Evolutionary conservation across 1,140 invertebrate genomes (phyloP), one percentile per base, ranked within the genome.

Genomic region (Polypedilum pembai): DNA sequence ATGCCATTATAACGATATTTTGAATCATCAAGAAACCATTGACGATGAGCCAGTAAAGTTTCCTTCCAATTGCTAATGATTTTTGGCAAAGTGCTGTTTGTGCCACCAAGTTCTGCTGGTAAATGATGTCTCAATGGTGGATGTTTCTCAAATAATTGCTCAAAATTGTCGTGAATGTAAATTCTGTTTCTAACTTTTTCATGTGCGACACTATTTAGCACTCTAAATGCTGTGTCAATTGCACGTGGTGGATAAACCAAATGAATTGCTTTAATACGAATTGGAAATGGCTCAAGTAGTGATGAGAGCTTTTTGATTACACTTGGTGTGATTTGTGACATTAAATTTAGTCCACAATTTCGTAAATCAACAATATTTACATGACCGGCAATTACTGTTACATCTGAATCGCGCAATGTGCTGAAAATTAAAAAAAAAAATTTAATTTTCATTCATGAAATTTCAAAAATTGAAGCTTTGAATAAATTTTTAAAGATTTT

Each of bases 101-200:
- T 69, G 0, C 65, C 65, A 21, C 65, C 65, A 0, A 20, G 2
- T 10, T 69, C 65, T 8, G 20, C 0, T 69, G 65, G 65, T 21
- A 69, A 69, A 69, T 69, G 17, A 20, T 69, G 17, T 18, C 12
- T 69, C 20, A 21, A 69, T 10, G 2, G 7, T 69, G 20, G 17
- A 1, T 18, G 17, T 18, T 69, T n/a, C 65, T 56, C 45, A 56
- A 15, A 56, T n/a, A 69, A 10, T 7, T 69, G 8, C 18, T 69
- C 65, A 21, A 69, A 69, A 8, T 18, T 20, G 0, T 69, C 65
- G 18, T 69, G 65, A 1, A 69, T 10, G 12, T 20, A 69, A 69
- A 69, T 69, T 20, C 65, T n/a, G 18, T 69, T 69, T 21, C 20
- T 69, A 69, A 69, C n/a, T 18, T 69, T 69, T 18, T 69, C 65